These are phyloP conservation scores for Rhyacophila brunnea DNA, from an alignment of 1,140 invertebrate genomes.

Conservation along the genomic window DNA sequence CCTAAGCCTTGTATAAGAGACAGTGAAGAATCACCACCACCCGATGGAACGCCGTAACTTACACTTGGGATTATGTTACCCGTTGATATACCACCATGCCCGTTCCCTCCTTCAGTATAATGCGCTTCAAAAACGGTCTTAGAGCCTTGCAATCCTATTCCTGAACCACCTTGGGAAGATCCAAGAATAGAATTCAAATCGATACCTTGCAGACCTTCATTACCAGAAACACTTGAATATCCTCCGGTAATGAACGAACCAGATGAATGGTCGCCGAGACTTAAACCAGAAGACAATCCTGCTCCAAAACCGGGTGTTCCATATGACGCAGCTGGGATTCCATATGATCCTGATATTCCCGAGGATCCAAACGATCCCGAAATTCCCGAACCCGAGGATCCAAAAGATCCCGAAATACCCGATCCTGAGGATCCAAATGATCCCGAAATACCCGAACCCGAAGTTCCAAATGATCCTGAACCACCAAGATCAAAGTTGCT, in stretches of 20 bases:
- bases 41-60: conserved; percentile 10
- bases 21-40: conserved; percentile 39
- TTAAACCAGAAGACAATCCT: conserved; percentile 27
- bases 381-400: neutral
- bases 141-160: conserved; percentile 49
- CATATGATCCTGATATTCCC: conserved; percentile 33
- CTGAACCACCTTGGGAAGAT: conserved; percentile 39
- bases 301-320: conserved; percentile 40
- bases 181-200: conserved; percentile 51
- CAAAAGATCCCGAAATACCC: neutral
- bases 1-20: conserved; percentile 50
- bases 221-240: conserved; percentile 34
- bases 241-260: conserved; percentile 37
- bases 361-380: conserved; percentile 1
- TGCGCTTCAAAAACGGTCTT: conserved; percentile 54
- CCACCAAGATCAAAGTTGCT: conserved; percentile 17
- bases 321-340: conserved; percentile 40
- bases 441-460: neutral
- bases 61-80: conserved; percentile 2
- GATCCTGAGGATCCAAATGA: neutral
- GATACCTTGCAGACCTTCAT: conserved; percentile 49
- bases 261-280: conserved; percentile 11
- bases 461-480: conserved; percentile 18
- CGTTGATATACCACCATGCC: neutral
- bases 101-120: conserved; percentile 42